A percentile compares a stretch with the other conserved stretches of the same genome.
These are phyloP conservation scores for Triops cancriformis DNA, from an alignment of 1,140 invertebrate genomes.

Conservation along the genomic window DNA sequence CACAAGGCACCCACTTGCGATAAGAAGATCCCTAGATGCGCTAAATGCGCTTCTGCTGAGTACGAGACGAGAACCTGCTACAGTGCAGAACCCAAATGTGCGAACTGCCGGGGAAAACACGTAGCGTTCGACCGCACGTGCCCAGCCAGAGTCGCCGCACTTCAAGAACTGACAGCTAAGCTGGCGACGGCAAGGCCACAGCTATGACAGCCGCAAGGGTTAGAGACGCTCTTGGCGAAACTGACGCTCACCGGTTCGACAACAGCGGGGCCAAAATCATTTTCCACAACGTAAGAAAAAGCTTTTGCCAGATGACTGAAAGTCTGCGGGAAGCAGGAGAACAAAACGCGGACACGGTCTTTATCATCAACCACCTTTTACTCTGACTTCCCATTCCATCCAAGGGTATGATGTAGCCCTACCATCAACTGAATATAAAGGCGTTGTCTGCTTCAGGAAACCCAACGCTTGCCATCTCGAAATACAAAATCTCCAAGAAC, in stretches of 20 bases:
- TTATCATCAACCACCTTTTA: constrained; percentile 2
- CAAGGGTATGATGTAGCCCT: not conserved
- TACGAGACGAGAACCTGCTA: not conserved
- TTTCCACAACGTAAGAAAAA: constrained; percentile 17
- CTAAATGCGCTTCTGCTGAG: not conserved
- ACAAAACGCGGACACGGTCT: constrained; percentile 7
- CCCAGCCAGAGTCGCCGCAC: not conserved
- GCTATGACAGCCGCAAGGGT: not conserved
- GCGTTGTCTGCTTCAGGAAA: not conserved
- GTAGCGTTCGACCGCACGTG: not conserved
- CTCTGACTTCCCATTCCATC: not conserved
- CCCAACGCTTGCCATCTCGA: not conserved
- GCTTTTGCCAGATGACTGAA: not conserved
- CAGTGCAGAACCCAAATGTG: not conserved
- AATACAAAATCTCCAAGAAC: constrained; percentile 14
- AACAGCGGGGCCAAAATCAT: not conserved
- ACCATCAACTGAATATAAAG: not conserved
- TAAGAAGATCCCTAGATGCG: no score
- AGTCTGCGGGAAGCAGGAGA: not conserved
- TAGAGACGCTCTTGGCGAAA: not conserved
- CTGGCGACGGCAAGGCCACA: not conserved
- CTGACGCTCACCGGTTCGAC: not conserved
- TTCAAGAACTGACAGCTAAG: not conserved
- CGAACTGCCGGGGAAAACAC: constrained; percentile 16
- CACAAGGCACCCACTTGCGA: no score